phyloP scores from a whole-genome alignment of 2,113 vertebrate species.

The Stictonetta naevosa region DNA sequence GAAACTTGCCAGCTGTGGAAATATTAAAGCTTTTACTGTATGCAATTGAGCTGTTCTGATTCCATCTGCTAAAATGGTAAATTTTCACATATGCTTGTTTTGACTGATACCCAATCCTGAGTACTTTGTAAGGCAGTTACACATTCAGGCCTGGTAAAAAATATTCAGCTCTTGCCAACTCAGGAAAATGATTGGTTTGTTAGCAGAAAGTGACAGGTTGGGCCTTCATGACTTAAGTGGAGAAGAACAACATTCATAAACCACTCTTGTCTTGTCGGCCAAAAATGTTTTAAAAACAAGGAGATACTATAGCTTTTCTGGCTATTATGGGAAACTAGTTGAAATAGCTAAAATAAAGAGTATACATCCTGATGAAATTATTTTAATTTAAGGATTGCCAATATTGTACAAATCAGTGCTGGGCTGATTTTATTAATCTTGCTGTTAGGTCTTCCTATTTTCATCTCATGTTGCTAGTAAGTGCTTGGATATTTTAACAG shows the following conservation, averaged over 20 bases:
- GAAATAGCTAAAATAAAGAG: background rate
- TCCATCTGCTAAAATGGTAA: conserved; percentile 45
- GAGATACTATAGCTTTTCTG: background rate
- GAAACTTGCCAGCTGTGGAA: conserved; percentile 46
- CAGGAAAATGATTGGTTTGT: background rate
- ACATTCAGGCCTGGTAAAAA: background rate
- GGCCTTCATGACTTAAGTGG: background rate
- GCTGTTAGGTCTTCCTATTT: background rate
- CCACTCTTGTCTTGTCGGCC: background rate
- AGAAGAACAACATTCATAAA: background rate
- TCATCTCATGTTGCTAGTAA: background rate
- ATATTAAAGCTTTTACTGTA: conserved; percentile 30
- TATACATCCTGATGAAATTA: background rate
- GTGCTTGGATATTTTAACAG: background rate
- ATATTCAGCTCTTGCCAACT: background rate
- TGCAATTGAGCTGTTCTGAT: background rate
- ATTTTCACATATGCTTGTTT: conserved; percentile 18
- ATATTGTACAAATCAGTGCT: background rate
- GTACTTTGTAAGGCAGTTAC: background rate
- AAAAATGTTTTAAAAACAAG: background rate
- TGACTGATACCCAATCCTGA: conserved; percentile 1
- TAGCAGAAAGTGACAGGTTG: background rate
- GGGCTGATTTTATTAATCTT: background rate
- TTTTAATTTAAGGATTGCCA: background rate
- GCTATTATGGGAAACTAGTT: background rate